A percentile compares a stretch with the other conserved stretches of the same genome.
Evolutionary conservation across 1,140 invertebrate genomes (phyloP).

Genomic region (Panagrolaimus sp.): DNA sequence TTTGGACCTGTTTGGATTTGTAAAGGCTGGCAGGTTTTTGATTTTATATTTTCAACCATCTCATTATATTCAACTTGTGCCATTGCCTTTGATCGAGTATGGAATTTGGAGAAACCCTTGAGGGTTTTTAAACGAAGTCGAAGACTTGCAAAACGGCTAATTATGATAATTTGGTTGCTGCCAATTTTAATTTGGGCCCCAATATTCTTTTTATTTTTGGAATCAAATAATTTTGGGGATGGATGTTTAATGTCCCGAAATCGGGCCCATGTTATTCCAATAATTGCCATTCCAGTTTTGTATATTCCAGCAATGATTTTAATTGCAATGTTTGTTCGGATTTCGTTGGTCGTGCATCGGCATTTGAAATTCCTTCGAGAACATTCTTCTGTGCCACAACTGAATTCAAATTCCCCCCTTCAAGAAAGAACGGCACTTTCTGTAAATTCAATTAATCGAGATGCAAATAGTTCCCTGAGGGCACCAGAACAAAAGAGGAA

Average conservation of each 20-base stretch:
- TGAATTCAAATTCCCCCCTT: background rate
- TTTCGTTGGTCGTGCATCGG: slow-evolving; percentile 33
- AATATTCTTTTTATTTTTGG: slow-evolving; percentile 25
- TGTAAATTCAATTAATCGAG: slow-evolving; percentile 3
- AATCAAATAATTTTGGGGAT: background rate
- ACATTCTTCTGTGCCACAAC: background rate
- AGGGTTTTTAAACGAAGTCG: slow-evolving; percentile 34
- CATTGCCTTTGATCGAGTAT: slow-evolving; percentile 35
- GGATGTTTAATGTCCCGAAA: background rate
- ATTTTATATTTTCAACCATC: slow-evolving; percentile 31
- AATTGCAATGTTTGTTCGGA: slow-evolving; percentile 34
- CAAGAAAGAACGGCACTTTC: background rate
- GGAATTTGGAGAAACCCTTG: slow-evolving; percentile 38
- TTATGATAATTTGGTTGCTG: slow-evolving; percentile 33
- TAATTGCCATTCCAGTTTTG: slow-evolving; percentile 15
- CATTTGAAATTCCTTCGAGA: slow-evolving; percentile 31
- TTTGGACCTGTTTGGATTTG: slow-evolving; percentile 27
- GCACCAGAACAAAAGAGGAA: background rate
- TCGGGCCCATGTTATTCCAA: background rate
- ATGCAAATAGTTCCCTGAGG: background rate
- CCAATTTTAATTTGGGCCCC: slow-evolving; percentile 33
- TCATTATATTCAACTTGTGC: slow-evolving; percentile 41
- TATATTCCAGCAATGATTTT: slow-evolving; percentile 19
- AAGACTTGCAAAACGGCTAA: slow-evolving; percentile 26
- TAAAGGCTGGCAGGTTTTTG: slow-evolving; percentile 28